Conservation (phyloP, 1,140 invertebrate species). For the Pogonus chalceus region DNA sequence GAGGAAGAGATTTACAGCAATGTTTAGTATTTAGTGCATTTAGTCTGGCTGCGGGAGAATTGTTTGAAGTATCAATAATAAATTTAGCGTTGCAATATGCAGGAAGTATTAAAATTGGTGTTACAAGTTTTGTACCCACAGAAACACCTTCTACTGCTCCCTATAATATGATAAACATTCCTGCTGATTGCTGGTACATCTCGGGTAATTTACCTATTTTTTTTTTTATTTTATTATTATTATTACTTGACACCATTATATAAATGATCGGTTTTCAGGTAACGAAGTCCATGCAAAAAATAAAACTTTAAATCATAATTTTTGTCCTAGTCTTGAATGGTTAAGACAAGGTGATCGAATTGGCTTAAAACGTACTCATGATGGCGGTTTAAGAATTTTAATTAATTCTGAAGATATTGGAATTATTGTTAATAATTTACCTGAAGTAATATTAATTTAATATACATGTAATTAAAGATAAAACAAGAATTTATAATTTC, state of each 20-base stretch:
- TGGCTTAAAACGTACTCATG: conserved; percentile 50
- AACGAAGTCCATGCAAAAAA: conserved; percentile 55
- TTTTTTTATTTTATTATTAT: not conserved
- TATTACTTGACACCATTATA: conserved; percentile 1
- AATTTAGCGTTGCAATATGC: conserved; percentile 54
- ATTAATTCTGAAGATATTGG: conserved; percentile 79
- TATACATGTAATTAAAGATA: conserved; percentile 9
- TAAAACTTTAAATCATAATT: conserved; percentile 47
- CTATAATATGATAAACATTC: conserved; percentile 41
- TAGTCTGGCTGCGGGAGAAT: conserved; percentile 59
- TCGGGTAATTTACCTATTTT: conserved; percentile 39
- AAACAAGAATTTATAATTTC: conserved; percentile 23
- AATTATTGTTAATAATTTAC: conserved; percentile 65
- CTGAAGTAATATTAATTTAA: no score
- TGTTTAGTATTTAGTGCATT: conserved; percentile 64
- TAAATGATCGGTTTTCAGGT: conserved; percentile 43
- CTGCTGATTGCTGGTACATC: conserved; percentile 52
- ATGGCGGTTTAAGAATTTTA: conserved; percentile 48
- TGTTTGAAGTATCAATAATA: conserved; percentile 61
- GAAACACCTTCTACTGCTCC: conserved; percentile 44
- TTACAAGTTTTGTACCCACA: conserved; percentile 39
- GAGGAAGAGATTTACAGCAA: conserved; percentile 53
- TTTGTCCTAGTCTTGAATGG: conserved; percentile 68
- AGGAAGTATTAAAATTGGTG: conserved; percentile 65
- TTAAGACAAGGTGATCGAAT: conserved; percentile 63